phyloP scores from a whole-genome alignment of 1,140 invertebrate genomes.

The Saccostrea echinata region DNA sequence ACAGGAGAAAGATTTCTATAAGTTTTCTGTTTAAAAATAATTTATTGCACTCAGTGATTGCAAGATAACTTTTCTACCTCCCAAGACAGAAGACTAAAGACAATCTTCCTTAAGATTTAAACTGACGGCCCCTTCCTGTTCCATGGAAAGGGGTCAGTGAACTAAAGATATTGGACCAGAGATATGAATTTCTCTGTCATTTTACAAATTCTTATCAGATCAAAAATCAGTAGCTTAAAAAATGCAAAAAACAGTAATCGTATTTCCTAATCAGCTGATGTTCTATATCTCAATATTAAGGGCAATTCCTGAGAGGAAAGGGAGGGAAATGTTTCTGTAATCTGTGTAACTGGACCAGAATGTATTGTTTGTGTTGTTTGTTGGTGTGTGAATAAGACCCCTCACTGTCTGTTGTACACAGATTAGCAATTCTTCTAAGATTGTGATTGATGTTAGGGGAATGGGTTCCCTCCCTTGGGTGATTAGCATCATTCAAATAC shows the following conservation, averaged over 20 bases:
- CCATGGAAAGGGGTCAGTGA: not conserved
- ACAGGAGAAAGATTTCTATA: not conserved
- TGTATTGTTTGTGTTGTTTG: not conserved
- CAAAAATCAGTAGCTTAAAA: not conserved
- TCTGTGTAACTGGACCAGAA: not conserved
- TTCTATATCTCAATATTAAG: not conserved
- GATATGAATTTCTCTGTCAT: slow-evolving; percentile 25
- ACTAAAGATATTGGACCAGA: not conserved
- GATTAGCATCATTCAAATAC: not conserved
- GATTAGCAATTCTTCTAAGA: slow-evolving; percentile 1
- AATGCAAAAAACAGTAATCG: not conserved
- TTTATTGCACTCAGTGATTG: not conserved
- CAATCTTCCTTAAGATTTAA: not conserved
- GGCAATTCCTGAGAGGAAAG: not conserved
- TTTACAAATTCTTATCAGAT: not conserved
- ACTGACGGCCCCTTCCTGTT: not conserved
- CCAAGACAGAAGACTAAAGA: slow-evolving; percentile 9
- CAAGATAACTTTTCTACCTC: slow-evolving; percentile 16
- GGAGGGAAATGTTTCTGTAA: not conserved
- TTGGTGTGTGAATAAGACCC: not conserved
- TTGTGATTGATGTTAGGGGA: not conserved
- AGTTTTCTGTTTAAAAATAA: slow-evolving; percentile 6
- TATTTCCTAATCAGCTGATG: not conserved
- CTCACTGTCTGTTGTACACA: not conserved
- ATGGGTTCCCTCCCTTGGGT: not conserved